Evolutionary conservation across 1,140 invertebrate genomes (phyloP).

Genomic region (Lasioglossum albipes): DNA sequence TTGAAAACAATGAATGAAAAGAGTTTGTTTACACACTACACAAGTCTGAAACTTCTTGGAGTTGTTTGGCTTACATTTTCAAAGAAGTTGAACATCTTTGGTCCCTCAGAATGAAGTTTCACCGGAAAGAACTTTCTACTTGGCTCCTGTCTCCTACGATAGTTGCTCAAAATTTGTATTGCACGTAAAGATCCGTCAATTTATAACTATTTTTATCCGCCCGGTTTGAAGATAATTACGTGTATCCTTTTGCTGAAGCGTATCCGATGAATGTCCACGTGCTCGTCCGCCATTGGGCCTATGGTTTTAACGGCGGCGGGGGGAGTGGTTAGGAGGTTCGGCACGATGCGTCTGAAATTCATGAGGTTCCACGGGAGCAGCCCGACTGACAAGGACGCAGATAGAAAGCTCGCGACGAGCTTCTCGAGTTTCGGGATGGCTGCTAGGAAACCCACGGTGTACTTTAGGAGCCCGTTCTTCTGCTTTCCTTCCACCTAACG

Average conservation of each 20-base stretch:
- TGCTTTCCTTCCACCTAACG: background rate
- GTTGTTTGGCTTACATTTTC: too few species aligned
- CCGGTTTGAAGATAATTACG: constrained; percentile 33
- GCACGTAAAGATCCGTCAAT: too few species aligned
- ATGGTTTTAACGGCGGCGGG: constrained; percentile 22
- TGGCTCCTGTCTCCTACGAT: too few species aligned
- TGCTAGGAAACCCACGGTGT: constrained; percentile 18
- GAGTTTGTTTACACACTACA: too few species aligned
- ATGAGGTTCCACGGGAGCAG: constrained; percentile 59
- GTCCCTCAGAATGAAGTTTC: too few species aligned
- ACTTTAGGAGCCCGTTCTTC: background rate
- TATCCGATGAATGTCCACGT: constrained; percentile 21
- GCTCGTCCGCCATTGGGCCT: background rate
- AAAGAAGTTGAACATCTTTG: too few species aligned
- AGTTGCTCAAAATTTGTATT: too few species aligned
- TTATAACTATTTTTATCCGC: too few species aligned
- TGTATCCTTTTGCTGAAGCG: constrained; percentile 52
- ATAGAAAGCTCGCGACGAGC: constrained; percentile 1
- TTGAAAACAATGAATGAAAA: too few species aligned
- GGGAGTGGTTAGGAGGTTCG: constrained; percentile 19
- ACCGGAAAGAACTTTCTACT: background rate
- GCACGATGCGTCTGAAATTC: constrained; percentile 66
- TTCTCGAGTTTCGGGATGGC: constrained; percentile 32
- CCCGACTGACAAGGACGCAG: constrained; percentile 6
- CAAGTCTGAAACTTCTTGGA: too few species aligned